A percentile compares a stretch with the other conserved stretches of the same genome.
Evolutionary conservation across 2,888 invertebrate genomes (phyloP).

Genomic region (Meiosimyza platycephala): DNA sequence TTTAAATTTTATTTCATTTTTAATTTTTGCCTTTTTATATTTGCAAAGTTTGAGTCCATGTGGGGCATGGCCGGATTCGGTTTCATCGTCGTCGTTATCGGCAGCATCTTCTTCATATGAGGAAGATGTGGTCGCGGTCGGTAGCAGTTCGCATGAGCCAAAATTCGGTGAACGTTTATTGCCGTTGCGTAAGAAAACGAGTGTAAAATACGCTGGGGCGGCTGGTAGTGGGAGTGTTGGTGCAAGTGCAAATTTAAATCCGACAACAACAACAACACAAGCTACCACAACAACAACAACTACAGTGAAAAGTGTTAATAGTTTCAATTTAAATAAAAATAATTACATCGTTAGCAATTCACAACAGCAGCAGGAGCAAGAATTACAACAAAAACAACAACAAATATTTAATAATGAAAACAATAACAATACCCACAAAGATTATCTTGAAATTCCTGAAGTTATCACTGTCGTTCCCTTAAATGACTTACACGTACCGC

Average conservation of each 20-base stretch:
- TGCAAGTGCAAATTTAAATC: constrained; percentile 39
- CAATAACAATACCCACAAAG: neutral
- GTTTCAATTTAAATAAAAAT: constrained; percentile 50
- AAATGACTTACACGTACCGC: constrained; percentile 21
- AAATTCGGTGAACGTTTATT: constrained; percentile 62
- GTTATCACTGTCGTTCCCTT: constrained; percentile 30
- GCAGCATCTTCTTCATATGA: constrained; percentile 35
- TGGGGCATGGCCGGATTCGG: constrained; percentile 36
- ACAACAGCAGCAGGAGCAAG: constrained; percentile 15
- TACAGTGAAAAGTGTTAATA: constrained; percentile 52
- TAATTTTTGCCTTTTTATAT: neutral
- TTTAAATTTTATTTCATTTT: constrained; percentile 17
- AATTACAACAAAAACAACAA: neutral
- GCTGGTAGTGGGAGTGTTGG: constrained; percentile 34
- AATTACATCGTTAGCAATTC: constrained; percentile 50
- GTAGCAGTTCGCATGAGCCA: constrained; percentile 50
- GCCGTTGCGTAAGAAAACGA: constrained; percentile 57
- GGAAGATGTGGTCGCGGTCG: constrained; percentile 41
- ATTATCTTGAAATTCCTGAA: neutral
- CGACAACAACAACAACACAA: constrained; percentile 36
- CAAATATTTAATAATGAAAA: neutral
- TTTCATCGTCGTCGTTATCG: constrained; percentile 35
- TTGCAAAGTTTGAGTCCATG: neutral
- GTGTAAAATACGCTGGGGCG: constrained; percentile 13
- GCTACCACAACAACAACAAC: constrained; percentile 38